Evolutionary conservation across 2,888 invertebrate species (phyloP), one percentile per base, ranked within the genome.

Genomic region (Parochlus steinenii): DNA sequence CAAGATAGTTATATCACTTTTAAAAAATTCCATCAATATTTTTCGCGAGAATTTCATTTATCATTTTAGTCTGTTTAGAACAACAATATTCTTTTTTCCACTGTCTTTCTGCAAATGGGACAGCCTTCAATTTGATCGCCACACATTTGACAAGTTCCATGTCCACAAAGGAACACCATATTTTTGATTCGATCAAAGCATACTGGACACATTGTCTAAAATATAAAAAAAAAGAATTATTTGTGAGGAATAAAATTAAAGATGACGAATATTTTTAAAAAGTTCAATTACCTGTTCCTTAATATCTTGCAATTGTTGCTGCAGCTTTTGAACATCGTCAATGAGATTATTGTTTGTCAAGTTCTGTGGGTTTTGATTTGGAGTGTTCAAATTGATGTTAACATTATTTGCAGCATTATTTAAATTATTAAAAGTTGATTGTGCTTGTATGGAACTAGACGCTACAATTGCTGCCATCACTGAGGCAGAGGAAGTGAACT

Each of bases 131-230:
- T 92, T 50, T 90, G 80, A 66, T 97, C 95, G 19, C 95, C 93
- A 60, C 95, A 97, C 82, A 92, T 87, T 64, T 95, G 95, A 56
- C 95, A 95, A 43, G 92, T 83, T 45, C 93, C 95, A 59, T 97
- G 95, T 5, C 95, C 95, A 60, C 95, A 95, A 28, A 93, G 69
- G 67, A 93, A 95, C 48, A 93, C 92, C 92, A 97, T 93, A 62
- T 97, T 95, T 65, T 93, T 95, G 50, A 93, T 67, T 20, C 93
- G 79, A 63, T 97, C 95, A 65, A 97, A 69, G 61, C 95, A 97
- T 43, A 97, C 92, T 4, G 95, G 95, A 53, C 95, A 97, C 82
- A 92, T 90, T 2, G 93, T 95, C 90, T 95, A 71, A 4, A 66
- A 69, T 44, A 42, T 41, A 41, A 25, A 25, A 25, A 6, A 25